Evolutionary conservation across 2,888 invertebrate genomes (phyloP), one percentile per base, ranked within the genome.

Genomic region (Bimastos eiseni): DNA sequence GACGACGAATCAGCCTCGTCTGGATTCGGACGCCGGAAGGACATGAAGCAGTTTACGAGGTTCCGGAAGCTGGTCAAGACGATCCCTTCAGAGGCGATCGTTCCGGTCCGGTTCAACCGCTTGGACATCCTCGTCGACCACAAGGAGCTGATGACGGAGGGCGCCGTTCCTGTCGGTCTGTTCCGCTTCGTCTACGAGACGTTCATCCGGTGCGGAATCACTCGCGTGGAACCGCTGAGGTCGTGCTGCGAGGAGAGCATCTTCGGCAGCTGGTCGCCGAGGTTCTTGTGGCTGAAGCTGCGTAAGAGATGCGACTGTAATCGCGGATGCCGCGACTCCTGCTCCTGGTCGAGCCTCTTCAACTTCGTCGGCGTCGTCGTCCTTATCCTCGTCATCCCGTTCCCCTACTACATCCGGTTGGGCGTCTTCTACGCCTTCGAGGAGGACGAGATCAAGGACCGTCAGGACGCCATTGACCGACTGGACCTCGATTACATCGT

Each of bases 181-280:
- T 90, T 92, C 49, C 91, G 90, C 44, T 92, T 91, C 88, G 37
- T 92, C 44, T 92, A 92, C 88, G 91, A 92, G 55, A 92, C 91
- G 49, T 44, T 93, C 89, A 88, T 93, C 84, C 89, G 90, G 49
- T 93, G 93, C 88, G 91, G 92, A 17, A 88, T 91, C 89, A 84
- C 84, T 34, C 70, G 90, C 21, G 83, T 91, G 37, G 92, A 93
- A 38, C 93, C 93, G 13, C 92, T 93, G 90, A 83, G 84, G 49
- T 91, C 93, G 30, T 93, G 93, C 90, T 93, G 92, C 88, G 49
- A 83, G 5, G 91, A 93, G 91, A 92, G 92, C 90, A 90, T 93
- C 49, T 88, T 92, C 36, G 93, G 93, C 38, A 93, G 92, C 91
- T 93, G 93, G 92, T 90, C 91, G 13, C 90, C 91, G n/a, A 49